Evolutionary conservation across 2,888 invertebrate genomes (phyloP), one percentile per base, ranked within the genome.

Genomic region (Lepidocyrtoides sp.): DNA sequence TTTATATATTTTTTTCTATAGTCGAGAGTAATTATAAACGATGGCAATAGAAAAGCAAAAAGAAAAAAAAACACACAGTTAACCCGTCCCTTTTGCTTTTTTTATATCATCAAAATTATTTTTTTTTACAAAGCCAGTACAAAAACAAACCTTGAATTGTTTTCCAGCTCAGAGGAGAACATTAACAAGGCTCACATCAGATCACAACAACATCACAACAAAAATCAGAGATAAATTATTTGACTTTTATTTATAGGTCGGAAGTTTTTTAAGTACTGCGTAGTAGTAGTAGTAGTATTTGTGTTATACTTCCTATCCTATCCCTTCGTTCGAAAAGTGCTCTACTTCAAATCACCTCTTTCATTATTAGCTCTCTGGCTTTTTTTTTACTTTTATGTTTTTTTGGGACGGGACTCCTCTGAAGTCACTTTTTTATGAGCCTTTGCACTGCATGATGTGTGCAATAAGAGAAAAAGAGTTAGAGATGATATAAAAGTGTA

Each of bases 321-420:
- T n/a, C n/a, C n/a, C n/a, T n/a, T n/a, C n/a, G n/a, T n/a, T n/a
- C n/a, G n/a, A n/a, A n/a, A 23, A 10, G 54, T 87, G 87, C 87
- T 57, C 79, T 23, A 79, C 60, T 79, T 87, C 87, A 87, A 87
- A 87, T 85, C 72, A 72, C 72, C 69, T 66, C 29, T 41, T 63
- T 63, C 48, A 48, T 81, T 82, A 41, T 57, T 69, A 26, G 57
- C 32, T 66, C 29, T 54, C 48, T 83, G n/a, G n/a, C n/a, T 82
- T 51, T 26, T 48, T 36, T 54, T 36, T 84, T 20, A 69, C 41
- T 66, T 69, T 8, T 77, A 10, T 60, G 20, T 20, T 57, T 12
- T 2, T 20, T 12, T 57, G 2, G 57, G 51, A 51, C n/a, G 51
- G 10, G 51, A 51, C n/a, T 51, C 14, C 8, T 4, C 51, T 44